Evolutionary conservation across 2,888 invertebrate species (phyloP), one percentile per base, ranked within the genome.

Genomic region (Agrotis segetum): DNA sequence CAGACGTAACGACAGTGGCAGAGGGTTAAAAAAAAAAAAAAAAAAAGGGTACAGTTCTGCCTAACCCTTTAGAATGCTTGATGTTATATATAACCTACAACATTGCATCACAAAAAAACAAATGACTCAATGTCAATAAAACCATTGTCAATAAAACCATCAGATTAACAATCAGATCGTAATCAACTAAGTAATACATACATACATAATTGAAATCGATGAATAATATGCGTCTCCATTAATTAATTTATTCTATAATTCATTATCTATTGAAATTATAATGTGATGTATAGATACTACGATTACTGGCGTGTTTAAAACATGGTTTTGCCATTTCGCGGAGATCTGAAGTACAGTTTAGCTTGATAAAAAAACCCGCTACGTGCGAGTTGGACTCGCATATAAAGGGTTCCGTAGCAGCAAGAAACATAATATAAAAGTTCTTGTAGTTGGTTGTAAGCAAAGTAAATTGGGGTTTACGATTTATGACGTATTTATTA

Each of bases 181-280:
- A n/a, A 56, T 56, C 56, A n/a, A 11, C 56, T 56, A 56, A 56
- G 56, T 56, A 29, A 29, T 24, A 56, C 56, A 56, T n/a, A 56
- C 7, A 56, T 56, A 34, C 6, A n/a, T 56, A 56, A 56, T 56
- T 56, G 34, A 34, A 55, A 34, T 6, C n/a, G 6, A 34, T 34
- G 34, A 56, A 56, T 56, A 56, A 56, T 56, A 11, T 56, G 34
- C 56, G 56, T 13, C n/a, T 34, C 29, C n/a, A 6, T 6, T 56
- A 55, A 5, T n/a, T 56, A n/a, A 56, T 56, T 29, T 56, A 56
- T 34, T 56, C n/a, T n/a, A 34, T n/a, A 34, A 34, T 13, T 24
- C 9, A 13, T 34, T 56, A 56, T 56, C 56, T 56, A n/a, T 34
- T 14, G n/a, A 34, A 34, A 13, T 29, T n/a, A 6, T 56, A 34